Evolutionary conservation across 2,888 invertebrate genomes (phyloP).

Genomic region (Chrysodeixis includens): DNA sequence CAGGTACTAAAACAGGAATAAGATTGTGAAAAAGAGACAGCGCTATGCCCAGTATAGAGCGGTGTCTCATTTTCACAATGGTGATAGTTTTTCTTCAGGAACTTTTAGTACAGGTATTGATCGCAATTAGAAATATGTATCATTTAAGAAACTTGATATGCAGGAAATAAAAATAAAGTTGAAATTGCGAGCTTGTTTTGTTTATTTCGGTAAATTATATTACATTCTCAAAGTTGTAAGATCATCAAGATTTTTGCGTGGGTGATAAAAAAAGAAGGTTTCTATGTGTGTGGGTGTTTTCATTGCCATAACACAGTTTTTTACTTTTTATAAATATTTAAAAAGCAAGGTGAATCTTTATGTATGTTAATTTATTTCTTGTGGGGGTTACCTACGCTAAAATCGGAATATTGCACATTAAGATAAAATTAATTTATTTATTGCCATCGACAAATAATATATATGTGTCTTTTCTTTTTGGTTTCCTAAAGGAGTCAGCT

Average conservation of each 20-base stretch:
- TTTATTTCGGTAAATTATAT: not conserved
- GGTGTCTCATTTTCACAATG: no score
- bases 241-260: constrained; percentile 6
- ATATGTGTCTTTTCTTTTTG: no score
- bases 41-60: no score
- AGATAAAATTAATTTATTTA: not conserved
- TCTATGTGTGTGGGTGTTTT: constrained; percentile 14
- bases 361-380: not conserved
- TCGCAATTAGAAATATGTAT: not conserved
- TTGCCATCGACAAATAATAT: no score
- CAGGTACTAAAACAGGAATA: no score
- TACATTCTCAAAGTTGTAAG: not conserved
- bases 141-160: not conserved
- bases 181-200: not conserved
- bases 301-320: constrained; percentile 11
- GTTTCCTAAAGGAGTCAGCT: no score
- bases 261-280: constrained; percentile 9
- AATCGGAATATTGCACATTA: not conserved
- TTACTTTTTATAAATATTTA: not conserved
- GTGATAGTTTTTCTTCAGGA: no score
- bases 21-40: no score
- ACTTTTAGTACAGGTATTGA: not conserved
- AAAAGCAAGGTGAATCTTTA: constrained; percentile 1
- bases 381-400: not conserved
- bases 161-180: not conserved